Base-by-base conservation (phyloP, 2,797 vertebrate genomes). In the Triplophysa bombifrons region DNA sequence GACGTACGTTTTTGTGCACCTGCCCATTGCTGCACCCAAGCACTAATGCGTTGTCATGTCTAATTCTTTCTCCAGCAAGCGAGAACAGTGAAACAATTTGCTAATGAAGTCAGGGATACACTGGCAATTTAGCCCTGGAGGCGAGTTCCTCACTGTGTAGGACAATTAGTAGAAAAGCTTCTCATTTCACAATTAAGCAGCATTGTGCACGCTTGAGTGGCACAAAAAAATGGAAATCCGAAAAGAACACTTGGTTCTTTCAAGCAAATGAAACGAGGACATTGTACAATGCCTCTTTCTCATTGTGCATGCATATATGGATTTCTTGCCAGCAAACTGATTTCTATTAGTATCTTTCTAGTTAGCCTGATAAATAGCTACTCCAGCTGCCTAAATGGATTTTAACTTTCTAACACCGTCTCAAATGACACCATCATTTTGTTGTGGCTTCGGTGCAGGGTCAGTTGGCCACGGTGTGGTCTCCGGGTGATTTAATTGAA, bases 401-500 rank as follows among this genome's bases (percentile, higher is more conserved):
- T 63, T 80, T 78, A 83, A 82, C 80, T 82, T 69, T 72, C 79
- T 68, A 61, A 63, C 19, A 82, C 72, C 71, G 63, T 82, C 82
- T 80, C 79, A 84, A 83, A 84, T 84, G 87, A 90, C 87, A 84
- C 77, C 74, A 85, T 87, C 82, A 77, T 88, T 89, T 85, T 72
- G 81, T 85, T 84, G 80, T 82, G 85, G 82, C 65, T 78, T 90
- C 88, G 88, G 82, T 82, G 86, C 82, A 85, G 34, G 91, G 90
- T 91, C 87, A 82, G 83, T 82, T 84, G 88, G 86, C 84, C 87
- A 85, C 71, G 80, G 78, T 72, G 84, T 78, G 85, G 85, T 87
- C 85, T 87, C 82, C 85, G 84, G 90, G 83, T 83, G 34, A 60
- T 84, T 87, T 92, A 92, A 93, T 90, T 92, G 89, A 91, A 93